Conservation (phyloP, 2,888 invertebrate genomes). For the Andrena fulva region DNA sequence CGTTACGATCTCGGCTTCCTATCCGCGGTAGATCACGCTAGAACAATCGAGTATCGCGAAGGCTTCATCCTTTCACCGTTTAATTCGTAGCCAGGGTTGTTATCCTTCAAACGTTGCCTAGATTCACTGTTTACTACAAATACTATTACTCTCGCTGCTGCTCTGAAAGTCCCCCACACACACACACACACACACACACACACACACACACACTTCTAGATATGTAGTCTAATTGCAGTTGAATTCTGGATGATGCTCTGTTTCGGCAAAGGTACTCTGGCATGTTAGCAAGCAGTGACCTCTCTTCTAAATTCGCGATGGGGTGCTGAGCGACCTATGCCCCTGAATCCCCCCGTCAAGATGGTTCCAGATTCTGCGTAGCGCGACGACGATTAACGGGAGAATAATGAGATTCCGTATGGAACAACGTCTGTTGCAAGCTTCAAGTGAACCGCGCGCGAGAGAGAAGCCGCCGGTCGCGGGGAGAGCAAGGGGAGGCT, state of each 20-base stretch:
- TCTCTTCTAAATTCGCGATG: not conserved
- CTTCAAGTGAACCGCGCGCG: not conserved
- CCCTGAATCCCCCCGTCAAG: not conserved
- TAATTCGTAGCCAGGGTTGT: not conserved
- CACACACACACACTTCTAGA: too few relatives aligned
- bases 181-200: too few relatives aligned
- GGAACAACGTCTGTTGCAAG: conserved; percentile 7
- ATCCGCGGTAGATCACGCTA: not conserved
- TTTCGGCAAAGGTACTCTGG: too few relatives aligned
- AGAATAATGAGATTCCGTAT: not conserved
- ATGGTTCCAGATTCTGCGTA: not conserved
- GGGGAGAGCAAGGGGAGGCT: not conserved
- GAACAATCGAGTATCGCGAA: not conserved
- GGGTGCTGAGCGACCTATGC: not conserved
- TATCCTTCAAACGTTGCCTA: too few relatives aligned
- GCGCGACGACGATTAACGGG: not conserved
- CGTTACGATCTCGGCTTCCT: not conserved
- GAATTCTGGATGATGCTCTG: too few relatives aligned
- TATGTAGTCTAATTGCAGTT: not conserved
- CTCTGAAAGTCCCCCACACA: too few relatives aligned
- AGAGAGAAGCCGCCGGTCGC: conserved; percentile 1
- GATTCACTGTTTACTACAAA: too few relatives aligned
- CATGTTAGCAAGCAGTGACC: not conserved
- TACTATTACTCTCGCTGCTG: too few relatives aligned
- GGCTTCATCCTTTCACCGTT: not conserved